These are phyloP conservation scores for Peromyscus eremicus DNA, from an alignment of 2,797 vertebrate genomes.

Conservation along the genomic window DNA sequence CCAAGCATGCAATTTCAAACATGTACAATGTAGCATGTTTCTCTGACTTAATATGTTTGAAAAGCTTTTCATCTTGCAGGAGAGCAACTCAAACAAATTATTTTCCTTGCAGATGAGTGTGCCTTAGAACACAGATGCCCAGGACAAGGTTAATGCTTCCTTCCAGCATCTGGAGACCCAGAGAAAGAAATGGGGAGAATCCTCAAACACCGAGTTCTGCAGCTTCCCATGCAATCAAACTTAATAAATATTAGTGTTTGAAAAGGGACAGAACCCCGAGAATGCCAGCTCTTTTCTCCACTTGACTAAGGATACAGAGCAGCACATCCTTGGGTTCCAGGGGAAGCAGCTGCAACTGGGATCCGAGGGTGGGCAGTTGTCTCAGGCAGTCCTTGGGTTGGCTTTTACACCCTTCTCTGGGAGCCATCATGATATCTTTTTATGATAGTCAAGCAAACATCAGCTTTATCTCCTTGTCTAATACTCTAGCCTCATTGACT, in stretches of 20 bases:
- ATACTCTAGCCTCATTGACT: neutral
- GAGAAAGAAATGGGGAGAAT: neutral
- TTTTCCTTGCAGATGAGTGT: neutral
- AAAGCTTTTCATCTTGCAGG: neutral
- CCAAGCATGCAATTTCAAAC: slow-evolving; percentile 1
- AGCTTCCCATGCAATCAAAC: neutral
- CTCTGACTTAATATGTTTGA: neutral
- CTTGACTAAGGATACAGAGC: neutral
- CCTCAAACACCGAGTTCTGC: neutral
- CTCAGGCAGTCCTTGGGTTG: neutral
- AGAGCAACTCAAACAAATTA: neutral
- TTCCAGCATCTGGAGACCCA: neutral
- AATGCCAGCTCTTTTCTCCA: neutral
- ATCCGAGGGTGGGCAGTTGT: neutral
- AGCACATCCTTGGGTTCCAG: neutral
- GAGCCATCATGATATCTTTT: neutral
- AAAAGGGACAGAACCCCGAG: neutral
- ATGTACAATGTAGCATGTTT: slow-evolving; percentile 37
- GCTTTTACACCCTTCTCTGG: neutral
- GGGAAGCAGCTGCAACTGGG: neutral
- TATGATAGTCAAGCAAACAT: neutral
- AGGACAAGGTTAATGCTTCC: neutral
- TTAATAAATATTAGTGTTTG: neutral
- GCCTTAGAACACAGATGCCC: neutral
- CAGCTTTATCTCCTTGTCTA: too few relatives aligned